Evolutionary conservation across 1,140 invertebrate species (phyloP), one percentile per base, ranked within the genome.

Genomic region (Lordiphosa collinella): DNA sequence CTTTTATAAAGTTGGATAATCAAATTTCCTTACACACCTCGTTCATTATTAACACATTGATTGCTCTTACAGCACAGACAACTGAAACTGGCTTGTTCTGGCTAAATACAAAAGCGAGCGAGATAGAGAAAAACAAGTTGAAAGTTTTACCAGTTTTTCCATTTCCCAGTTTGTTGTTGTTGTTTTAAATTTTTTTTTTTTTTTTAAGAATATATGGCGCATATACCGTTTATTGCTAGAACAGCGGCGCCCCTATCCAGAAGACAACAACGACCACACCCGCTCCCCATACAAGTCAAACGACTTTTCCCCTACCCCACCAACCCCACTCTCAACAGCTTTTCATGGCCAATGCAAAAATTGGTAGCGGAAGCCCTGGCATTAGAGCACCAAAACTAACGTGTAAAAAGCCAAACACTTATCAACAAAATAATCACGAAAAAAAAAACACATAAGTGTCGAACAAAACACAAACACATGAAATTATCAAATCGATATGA

Each of bases 401-500:
- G 54, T 78, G 54, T 79, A 73, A 79, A 73, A 55, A 18, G 57
- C 68, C 78, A 73, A 44, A 73, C 41, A 60, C 47, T 60, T 52
- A 78, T 78, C 74, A 35, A 53, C 38, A 40, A 68, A 57, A 53
- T 71, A 78, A 78, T 78, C 74, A 68, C 67, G 59, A 38, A 37
- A 49, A 53, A 38, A 55, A 41, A 46, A 58, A 34, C 40, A 22
- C 18, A 22, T 3, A 18, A 18, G 18, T 4, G 4, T 18, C 1
- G 37, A 60, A 51, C 44, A 54, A 11, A 55, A 53, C 68, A 70
- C 41, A 50, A 48, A 61, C 38, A 61, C 68, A 55, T 47, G 18
- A 67, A 53, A 35, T 79, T 68, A 78, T 78, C 68, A 79, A 60
- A 51, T 71, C 64, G 64, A 79, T 78, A 68, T 44, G 64, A 56